Base-by-base conservation (phyloP, 2,113 vertebrate species). In the Alosa alosa region DNA sequence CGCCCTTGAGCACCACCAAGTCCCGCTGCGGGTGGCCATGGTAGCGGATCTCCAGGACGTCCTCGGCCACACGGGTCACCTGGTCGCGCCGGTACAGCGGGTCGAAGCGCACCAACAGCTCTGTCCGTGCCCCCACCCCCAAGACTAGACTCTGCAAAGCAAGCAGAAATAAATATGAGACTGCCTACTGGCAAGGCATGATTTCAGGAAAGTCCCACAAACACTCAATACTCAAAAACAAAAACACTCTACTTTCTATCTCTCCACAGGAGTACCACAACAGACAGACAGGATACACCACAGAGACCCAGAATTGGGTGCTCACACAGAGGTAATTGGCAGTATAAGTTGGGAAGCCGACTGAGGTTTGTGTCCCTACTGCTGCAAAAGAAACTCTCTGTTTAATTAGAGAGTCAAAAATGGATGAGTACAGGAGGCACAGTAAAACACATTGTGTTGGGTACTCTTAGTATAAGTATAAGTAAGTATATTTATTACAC, bases 91-190 rank as follows among this genome's bases (percentile, higher is more conserved):
- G 83, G 86, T 91, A 94, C 31, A 82, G 44, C 55, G 97, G 96
- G 89, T 97, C 93, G 89, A 98, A 98, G 75, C 93, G 90, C 0
- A 99, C 47, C 88, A 92, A 96, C 50, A 98, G 44, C 7, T 93
- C 92, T 31, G 91, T 89, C 83, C 94, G 88, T 85, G 87, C 90
- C 18, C 91, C 89, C 0, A 88, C 64, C 0, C 89, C 91, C 93
- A 99, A 82, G 86, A 90, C 92, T 50, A 96, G 6, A 2, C 93
- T 91, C 97, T 98, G 89, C 4, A 91, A 88, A 10, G 64, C n/a
- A 72, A 31, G n/a, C 64, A 72, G 64, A 72, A 25, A 72, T 72
- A 36, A 31, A 13, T 36, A 7, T 36, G 64, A 31, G 64, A 72
- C 25, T 10, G 50, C 10, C 50, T 3, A 17, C 6, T 20, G 55